Conservation (phyloP, 2,888 invertebrate species). For the Choreutis nemorana region DNA sequence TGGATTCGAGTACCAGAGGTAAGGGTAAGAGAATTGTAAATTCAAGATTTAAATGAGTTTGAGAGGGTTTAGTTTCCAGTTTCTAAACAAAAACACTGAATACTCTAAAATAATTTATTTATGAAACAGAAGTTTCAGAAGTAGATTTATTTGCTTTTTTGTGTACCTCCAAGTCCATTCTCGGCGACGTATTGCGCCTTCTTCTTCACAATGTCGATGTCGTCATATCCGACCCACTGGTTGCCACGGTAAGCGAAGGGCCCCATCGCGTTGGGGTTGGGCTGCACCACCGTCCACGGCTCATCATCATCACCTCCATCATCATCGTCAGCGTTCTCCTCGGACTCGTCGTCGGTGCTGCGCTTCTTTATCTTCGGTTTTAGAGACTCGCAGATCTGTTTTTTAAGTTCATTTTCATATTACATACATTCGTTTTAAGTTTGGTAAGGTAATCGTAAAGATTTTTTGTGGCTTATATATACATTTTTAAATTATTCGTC, state of each 20-base stretch:
- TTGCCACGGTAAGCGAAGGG: conserved; percentile 85
- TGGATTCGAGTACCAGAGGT: too few species aligned
- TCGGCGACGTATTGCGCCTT: conserved; percentile 89
- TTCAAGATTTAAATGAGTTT: too few species aligned
- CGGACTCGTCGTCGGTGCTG: conserved; percentile 23
- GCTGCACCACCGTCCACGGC: conserved; percentile 82
- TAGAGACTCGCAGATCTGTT: conserved; percentile 88
- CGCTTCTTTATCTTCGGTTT: conserved; percentile 42
- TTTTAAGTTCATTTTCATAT: too few species aligned
- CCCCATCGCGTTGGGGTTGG: conserved; percentile 84
- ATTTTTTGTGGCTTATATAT: too few species aligned
- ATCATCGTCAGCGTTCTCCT: conserved; percentile 28
- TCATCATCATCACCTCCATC: conserved; percentile 66
- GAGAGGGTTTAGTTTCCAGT: too few species aligned
- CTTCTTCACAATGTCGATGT: conserved; percentile 80
- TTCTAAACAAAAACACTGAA: not conserved
- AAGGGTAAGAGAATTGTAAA: too few species aligned
- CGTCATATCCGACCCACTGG: conserved; percentile 96
- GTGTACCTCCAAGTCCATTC: conserved; percentile 78
- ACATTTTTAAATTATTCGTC: too few species aligned
- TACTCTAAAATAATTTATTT: too few species aligned
- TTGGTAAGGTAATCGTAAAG: too few species aligned
- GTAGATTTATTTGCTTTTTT: too few species aligned
- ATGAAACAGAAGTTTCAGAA: too few species aligned
- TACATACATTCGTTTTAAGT: too few species aligned